Conservation (phyloP, 2,113 vertebrate genomes). For the Limanda limanda region DNA sequence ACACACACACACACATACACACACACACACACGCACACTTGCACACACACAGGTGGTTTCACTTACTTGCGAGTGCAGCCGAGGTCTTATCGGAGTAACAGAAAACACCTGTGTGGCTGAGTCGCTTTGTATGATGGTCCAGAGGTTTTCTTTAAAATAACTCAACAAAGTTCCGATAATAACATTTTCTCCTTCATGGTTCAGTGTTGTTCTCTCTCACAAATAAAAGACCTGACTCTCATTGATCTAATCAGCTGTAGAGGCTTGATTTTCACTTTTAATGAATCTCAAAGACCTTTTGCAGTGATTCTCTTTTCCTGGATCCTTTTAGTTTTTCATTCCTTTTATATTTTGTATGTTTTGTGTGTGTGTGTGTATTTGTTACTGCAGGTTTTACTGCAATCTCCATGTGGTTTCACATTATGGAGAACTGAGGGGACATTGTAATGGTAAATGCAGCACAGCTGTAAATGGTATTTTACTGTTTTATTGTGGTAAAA, state of each 20-base stretch:
- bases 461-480: not conserved
- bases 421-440: not conserved
- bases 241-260: no score
- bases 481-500: not conserved
- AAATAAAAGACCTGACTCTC: not conserved
- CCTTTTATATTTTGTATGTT: no score
- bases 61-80: not conserved
- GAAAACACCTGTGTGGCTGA: constrained; percentile 4
- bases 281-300: no score
- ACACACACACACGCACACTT: no score
- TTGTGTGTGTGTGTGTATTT: no score
- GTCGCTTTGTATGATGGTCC: not conserved
- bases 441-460: not conserved
- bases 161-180: not conserved
- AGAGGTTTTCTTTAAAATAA: not conserved
- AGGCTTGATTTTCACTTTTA: no score
- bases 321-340: no score
- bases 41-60: constrained; percentile 1
- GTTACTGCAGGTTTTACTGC: not conserved
- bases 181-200: not conserved
- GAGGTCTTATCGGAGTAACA: not conserved
- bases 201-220: not conserved
- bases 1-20: no score
- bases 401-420: not conserved
- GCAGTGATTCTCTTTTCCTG: no score